Base-by-base conservation (phyloP, 1,140 invertebrate species). In the Arctopsyche grandis region DNA sequence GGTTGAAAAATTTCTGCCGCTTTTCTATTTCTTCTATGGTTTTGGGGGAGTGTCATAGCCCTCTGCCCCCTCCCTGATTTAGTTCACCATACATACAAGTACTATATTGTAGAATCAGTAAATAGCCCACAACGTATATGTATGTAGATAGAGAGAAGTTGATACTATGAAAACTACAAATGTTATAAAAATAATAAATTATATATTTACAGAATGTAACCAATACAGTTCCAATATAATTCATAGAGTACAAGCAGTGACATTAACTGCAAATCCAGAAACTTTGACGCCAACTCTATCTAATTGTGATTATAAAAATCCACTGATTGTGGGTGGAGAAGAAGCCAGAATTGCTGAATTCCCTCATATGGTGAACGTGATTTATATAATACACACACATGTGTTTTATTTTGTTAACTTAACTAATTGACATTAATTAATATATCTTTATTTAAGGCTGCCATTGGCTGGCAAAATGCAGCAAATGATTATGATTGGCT, bases 321-420 rank as follows among this genome's bases (percentile, higher is more conserved):
- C 63, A 66, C 16, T 71, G 7, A 75, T 75, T 7, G 26, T 75
- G 5, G 48, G 48, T 29, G 71, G 71, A 56, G 5, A 75, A 26
- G 48, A 75, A 21, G 46, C 71, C 0, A 24, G 1, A 12, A 22
- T 19, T 56, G 71, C 46, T 1, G 71, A 75, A 58, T 75, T 75
- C 56, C 71, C 71, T 9, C 71, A 75, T 29, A 75, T 75, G 71
- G 71, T 75, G 56, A 44, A 46, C 12, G 12, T 12, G 16, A 52
- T 14, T 52, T 52, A 52, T 52, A 46, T 14, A 52, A 5, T 52
- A 52, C 10, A 52, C 12, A 5, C 12, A 52, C 12, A 5, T 3
- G 1, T 52, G 48, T 52, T 52, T 10, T 52, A 52, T 52, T 12
- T 52, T 5, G 1, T 12, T 52, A 1, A 5, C 16, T 5, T 12